Base-by-base conservation (phyloP, 1,140 invertebrate genomes). In the Hestina assimilis region DNA sequence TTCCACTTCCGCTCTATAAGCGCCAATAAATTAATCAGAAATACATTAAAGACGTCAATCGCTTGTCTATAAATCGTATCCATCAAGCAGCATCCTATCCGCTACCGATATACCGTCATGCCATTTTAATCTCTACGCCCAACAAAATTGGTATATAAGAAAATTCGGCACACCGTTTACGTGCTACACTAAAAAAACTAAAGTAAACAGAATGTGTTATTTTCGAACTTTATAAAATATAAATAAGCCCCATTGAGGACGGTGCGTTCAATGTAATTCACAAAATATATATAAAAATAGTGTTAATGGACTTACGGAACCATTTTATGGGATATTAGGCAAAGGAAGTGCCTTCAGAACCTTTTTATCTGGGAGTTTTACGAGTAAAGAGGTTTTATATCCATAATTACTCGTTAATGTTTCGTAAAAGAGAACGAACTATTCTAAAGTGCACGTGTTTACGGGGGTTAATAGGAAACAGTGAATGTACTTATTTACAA, bases 1-100 rank as follows among this genome's bases (percentile, higher is more conserved):
- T 62, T 66, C 20, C 11, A 68, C 69, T 74, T 78, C 75, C 75
- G 75, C 52, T 76, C 72, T 60, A 69, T 74, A 80, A 80, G 77
- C 81, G 72, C 74, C 70, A 82, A 84, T 81, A 84, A 84, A 77
- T 82, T 82, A 80, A 80, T 84, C 80, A 78, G 66, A 72, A 67
- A 45, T 56, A 55, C 75, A 48, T 75, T 84, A 84, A 75, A 84
- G 75, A 78, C 81, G 79, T 82, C 75, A 84, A 82, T 84, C 78
- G 79, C 74, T 63, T 81, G 75, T 74, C 69, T 66, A 59, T 54
- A 75, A 50, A 63, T 56, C 47, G 38, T 52, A 51, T 65, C 61
- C 55, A 57, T 69, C 70, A 68, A 74, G 70, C 69, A 72, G 54
- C 69, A 58, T 69, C 55, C 47, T 63, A 52, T 50, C 28, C 42